Evolutionary conservation across 2,888 invertebrate genomes (phyloP), one percentile per base, ranked within the genome.

Genomic region (Aquatica leii): DNA sequence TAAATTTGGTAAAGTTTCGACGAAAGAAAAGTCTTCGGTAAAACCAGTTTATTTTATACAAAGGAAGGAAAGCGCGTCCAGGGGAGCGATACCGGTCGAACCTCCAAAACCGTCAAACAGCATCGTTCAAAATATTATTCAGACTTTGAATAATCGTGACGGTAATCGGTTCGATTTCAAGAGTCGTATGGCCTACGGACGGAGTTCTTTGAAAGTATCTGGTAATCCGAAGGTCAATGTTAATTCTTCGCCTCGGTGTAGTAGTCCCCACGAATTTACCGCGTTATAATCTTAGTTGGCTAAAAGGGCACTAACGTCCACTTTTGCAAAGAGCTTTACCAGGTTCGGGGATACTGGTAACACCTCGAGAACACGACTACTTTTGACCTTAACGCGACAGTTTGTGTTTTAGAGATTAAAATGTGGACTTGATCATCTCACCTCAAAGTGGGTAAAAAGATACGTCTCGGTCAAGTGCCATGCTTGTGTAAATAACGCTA

Each of bases 61-160:
- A 12, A 41, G 43, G 11, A 46, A 34, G 17, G 34, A 55, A 21
- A 21, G 24, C 17, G 12, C 31, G 8, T 24, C n/a, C 8, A 51
- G 37, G 11, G 50, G 5, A 15, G 2, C 12, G 1, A 17, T 34
- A n/a, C 50, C 14, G 3, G 5, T 12, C 8, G 53, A 37, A 41
- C n/a, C 35, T 11, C 35, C 55, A 5, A 54, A 17, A 18, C 40
- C 43, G 20, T 58, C 57, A 37, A 73, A 70, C 18, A 78, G 74
- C 69, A 64, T 81, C 12, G 82, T 82, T 9, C 75, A 74, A 62
- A 80, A 76, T 66, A 80, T 82, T 46, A 80, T 82, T 46, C 80
- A 82, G 41, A 79, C 75, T 49, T 72, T 81, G 37, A 82, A 82
- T 71, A 69, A 76, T 14, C 79, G 78, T 60, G 80, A 80, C 15